A percentile compares a stretch with the other conserved stretches of the same genome.
Conservation (phyloP, 1,140 invertebrate genomes). For the Batillaria attramentaria region DNA sequence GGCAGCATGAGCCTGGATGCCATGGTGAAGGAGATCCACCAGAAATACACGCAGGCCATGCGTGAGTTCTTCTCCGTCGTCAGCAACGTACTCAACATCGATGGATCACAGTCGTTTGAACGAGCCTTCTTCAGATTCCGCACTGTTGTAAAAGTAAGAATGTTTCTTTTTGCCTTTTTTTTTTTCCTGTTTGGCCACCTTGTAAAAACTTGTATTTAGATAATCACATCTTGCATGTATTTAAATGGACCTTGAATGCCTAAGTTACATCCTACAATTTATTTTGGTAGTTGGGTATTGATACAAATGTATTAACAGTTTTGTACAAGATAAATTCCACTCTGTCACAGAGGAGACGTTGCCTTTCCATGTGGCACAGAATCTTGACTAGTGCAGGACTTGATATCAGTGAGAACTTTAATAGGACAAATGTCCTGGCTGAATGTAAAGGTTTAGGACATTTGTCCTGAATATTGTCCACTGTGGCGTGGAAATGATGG, state of each 20-base stretch:
- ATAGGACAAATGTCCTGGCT: no score
- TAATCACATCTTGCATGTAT: neutral
- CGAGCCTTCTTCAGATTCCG: constrained; percentile 70
- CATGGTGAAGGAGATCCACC: constrained; percentile 70
- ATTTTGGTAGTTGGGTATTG: neutral
- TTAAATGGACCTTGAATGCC: no score
- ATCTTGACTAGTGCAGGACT: no score
- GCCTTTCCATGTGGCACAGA: no score
- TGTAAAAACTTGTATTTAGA: neutral
- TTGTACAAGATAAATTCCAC: no score
- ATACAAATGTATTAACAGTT: no score
- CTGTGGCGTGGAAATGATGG: no score
- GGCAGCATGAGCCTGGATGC: constrained; percentile 68
- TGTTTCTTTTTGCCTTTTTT: neutral
- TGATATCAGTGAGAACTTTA: no score
- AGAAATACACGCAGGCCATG: constrained; percentile 66
- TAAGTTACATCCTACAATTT: neutral
- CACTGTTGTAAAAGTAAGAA: constrained; percentile 68
- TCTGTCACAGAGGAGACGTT: no score
- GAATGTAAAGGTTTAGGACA: no score
- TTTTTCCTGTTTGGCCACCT: neutral
- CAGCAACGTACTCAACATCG: constrained; percentile 68
- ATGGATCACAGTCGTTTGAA: constrained; percentile 69
- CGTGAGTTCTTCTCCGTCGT: constrained; percentile 66
- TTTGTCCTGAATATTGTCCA: no score